A percentile compares a stretch with the other conserved stretches of the same genome.
Conservation (phyloP, 1,140 invertebrate genomes). For the Conopomorpha cramerella region DNA sequence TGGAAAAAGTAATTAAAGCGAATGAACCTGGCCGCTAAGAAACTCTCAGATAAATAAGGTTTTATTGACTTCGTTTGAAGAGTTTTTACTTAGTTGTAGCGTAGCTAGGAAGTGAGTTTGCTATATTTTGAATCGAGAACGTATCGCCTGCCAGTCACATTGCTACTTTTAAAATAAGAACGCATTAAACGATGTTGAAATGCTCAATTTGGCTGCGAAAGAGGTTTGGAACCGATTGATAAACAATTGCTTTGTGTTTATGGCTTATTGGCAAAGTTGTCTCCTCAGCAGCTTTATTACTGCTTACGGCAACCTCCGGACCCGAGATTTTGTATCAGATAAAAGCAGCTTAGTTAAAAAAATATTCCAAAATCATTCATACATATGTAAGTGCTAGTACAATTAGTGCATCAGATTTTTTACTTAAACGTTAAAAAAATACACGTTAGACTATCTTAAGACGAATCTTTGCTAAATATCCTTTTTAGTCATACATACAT, state of each 20-base stretch:
- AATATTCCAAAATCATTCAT: too few species aligned
- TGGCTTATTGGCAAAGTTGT: conserved; percentile 21
- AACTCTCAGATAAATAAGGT: neutral
- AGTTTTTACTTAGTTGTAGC: neutral
- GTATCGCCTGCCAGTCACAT: neutral
- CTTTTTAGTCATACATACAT: too few species aligned
- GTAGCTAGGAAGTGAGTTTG: neutral
- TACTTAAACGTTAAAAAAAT: too few species aligned
- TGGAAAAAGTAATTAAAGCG: conserved; percentile 17
- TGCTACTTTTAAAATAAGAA: too few species aligned
- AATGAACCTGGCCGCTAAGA: conserved; percentile 5
- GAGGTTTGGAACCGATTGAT: conserved; percentile 9
- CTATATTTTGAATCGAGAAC: neutral
- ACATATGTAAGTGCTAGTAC: too few species aligned
- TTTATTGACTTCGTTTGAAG: conserved; percentile 1
- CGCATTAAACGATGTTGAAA: neutral
- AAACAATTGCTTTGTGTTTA: conserved; percentile 20
- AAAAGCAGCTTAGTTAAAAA: too few species aligned
- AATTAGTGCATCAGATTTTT: too few species aligned
- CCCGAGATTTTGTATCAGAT: too few species aligned
- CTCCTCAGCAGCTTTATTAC: conserved; percentile 6
- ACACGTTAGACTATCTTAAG: too few species aligned
- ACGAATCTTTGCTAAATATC: too few species aligned
- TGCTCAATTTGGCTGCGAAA: conserved; percentile 1
- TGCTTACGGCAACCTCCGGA: too few species aligned